Evolutionary conservation across 2,888 invertebrate species (phyloP).

Genomic region (Schizaphis graminum): DNA sequence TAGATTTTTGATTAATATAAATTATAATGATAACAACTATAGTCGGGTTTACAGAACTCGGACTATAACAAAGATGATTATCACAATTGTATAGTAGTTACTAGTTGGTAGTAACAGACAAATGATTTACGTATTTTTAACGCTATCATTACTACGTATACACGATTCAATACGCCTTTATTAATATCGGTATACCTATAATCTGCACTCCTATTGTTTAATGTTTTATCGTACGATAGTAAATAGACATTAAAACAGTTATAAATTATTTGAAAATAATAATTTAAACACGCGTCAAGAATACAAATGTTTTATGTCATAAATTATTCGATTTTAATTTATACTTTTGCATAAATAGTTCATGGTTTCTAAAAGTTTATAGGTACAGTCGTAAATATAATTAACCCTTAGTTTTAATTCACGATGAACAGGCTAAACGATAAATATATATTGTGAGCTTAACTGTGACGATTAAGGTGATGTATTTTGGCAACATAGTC

Average conservation of each 20-base stretch:
- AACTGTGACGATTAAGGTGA: conserved; percentile 17
- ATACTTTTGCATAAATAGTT: background rate
- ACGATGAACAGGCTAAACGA: background rate
- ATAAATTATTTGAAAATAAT: background rate
- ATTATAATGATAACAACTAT: background rate
- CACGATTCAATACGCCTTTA: background rate
- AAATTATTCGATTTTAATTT: background rate
- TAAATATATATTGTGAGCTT: background rate
- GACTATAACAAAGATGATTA: background rate
- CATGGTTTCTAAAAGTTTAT: background rate
- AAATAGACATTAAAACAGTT: background rate
- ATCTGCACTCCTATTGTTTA: background rate
- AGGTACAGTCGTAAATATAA: background rate
- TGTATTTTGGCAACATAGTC: conserved; percentile 23
- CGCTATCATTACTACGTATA: background rate
- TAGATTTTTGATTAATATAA: background rate
- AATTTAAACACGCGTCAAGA: background rate
- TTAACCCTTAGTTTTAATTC: background rate
- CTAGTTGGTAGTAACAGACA: background rate
- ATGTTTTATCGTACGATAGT: background rate
- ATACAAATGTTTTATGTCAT: background rate
- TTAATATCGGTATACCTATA: background rate
- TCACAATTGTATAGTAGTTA: background rate
- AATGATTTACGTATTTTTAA: conserved; percentile 2
- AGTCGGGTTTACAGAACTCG: background rate